Evolutionary conservation across 2,797 vertebrate genomes (phyloP).

Genomic region (Rallus crepitans): DNA sequence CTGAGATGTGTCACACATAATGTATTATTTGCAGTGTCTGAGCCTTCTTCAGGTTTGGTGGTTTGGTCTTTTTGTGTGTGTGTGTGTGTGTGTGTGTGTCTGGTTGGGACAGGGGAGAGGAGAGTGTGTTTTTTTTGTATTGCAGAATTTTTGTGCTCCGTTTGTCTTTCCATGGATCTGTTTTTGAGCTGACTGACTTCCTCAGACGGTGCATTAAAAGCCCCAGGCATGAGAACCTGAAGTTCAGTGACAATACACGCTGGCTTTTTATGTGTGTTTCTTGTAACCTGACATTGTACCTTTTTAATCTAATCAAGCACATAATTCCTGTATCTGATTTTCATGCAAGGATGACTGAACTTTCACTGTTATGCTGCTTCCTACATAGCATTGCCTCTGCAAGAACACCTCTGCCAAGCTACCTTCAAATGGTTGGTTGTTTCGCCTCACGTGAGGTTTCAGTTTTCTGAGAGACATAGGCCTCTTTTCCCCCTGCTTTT

Average conservation of each 20-base stretch:
- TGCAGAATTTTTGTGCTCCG: not conserved
- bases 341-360: not conserved
- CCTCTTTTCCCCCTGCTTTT: not conserved
- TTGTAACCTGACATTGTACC: not conserved
- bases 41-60: not conserved
- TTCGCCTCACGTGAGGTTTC: not conserved
- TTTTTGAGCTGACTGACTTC: conserved; percentile 7
- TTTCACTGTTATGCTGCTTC: not conserved
- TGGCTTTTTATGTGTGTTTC: not conserved
- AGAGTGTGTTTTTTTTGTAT: not conserved
- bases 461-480: not conserved
- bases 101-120: too few relatives aligned
- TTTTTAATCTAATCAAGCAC: not conserved
- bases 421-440: not conserved
- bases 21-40: not conserved
- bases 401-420: not conserved
- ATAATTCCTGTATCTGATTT: not conserved
- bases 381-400: not conserved
- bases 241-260: not conserved
- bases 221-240: not conserved
- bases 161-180: not conserved
- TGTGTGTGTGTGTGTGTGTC: too few relatives aligned
- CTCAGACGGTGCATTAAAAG: not conserved
- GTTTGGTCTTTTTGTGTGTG: too few relatives aligned
- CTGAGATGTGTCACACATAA: not conserved